phyloP scores from a whole-genome alignment of 2,888 invertebrate genomes.

The Orthosia gracilis region DNA sequence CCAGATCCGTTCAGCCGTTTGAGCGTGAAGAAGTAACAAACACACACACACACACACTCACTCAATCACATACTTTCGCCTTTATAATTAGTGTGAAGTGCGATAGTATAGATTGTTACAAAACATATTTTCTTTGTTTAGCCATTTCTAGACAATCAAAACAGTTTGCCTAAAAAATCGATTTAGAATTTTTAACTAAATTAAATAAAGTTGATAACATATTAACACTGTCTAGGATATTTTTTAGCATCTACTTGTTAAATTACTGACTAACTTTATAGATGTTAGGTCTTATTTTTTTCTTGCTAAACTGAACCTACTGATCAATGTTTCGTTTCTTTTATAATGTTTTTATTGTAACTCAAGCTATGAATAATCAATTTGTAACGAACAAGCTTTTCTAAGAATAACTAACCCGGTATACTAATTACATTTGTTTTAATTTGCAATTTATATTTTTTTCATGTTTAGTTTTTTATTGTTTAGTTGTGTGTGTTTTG shows the following conservation, averaged over 20 bases:
- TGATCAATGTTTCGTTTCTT: not conserved
- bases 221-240: not conserved
- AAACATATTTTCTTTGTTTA: too few species aligned
- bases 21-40: too few species aligned
- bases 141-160: not conserved
- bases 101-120: too few species aligned
- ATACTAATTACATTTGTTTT: slow-evolving; percentile 23
- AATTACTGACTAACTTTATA: not conserved
- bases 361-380: slow-evolving; percentile 10
- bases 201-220: not conserved
- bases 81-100: too few species aligned
- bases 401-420: slow-evolving; percentile 10
- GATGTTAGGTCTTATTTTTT: not conserved
- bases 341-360: not conserved
- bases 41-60: too few species aligned
- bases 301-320: not conserved
- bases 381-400: not conserved
- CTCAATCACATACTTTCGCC: too few species aligned
- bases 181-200: too few species aligned
- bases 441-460: slow-evolving; percentile 45
- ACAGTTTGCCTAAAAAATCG: not conserved
- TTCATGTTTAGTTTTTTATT: slow-evolving; percentile 24
- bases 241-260: slow-evolving; percentile 5
- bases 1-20: too few species aligned
- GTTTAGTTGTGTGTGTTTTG: slow-evolving; percentile 25